Conservation (phyloP, 2,888 invertebrate species). For the Neoitamus cyanurus region DNA sequence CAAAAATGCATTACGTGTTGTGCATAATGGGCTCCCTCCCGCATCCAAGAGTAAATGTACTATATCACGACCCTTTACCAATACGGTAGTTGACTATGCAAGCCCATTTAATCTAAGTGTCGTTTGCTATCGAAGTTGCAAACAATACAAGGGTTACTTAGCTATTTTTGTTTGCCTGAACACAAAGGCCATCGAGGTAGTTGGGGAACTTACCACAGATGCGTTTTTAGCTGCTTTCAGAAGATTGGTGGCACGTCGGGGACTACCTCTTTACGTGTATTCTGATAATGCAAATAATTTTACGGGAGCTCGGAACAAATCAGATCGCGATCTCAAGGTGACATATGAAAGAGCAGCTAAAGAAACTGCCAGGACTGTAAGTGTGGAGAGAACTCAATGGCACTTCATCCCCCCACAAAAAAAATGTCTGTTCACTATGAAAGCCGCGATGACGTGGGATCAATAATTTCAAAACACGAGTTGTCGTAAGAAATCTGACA, state of each 20-base stretch:
- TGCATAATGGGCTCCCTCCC: neutral
- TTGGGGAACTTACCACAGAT: constrained; percentile 49
- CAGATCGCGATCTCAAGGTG: neutral
- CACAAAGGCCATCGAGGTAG: constrained; percentile 48
- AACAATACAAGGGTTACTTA: neutral
- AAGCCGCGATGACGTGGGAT: no score
- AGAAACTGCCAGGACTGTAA: neutral
- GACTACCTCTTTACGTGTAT: neutral
- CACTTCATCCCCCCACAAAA: neutral
- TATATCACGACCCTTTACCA: neutral
- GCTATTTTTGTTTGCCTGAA: neutral
- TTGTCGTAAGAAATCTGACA: no score
- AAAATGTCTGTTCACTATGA: no score
- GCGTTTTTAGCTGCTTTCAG: constrained; percentile 49
- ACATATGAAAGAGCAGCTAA: neutral
- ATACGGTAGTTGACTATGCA: neutral
- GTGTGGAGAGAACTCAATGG: neutral
- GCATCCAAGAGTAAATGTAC: neutral
- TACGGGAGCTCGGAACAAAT: neutral
- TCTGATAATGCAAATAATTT: neutral
- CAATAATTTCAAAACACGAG: no score
- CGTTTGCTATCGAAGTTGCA: neutral
- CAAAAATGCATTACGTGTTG: neutral
- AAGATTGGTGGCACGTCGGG: constrained; percentile 42
- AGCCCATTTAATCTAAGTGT: neutral